A percentile compares a stretch with the other conserved stretches of the same genome.
phyloP scores from a whole-genome alignment of 1,140 invertebrate species.

The Bombus sibiricus region DNA sequence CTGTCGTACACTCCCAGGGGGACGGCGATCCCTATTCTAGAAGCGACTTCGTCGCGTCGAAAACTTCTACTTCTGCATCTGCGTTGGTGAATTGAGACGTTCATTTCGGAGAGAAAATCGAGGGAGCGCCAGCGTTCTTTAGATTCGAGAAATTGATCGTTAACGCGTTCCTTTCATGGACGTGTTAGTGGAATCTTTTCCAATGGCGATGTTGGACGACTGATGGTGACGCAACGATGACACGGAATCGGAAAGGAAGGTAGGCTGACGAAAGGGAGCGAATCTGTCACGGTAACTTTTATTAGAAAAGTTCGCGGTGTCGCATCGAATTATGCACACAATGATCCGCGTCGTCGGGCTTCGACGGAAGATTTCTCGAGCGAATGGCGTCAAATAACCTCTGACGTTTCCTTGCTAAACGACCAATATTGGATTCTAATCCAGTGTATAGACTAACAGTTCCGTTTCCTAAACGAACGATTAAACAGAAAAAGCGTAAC shows the following conservation, averaged over 20 bases:
- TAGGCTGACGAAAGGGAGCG: not conserved
- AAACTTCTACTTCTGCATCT: not conserved
- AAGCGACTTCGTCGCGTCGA: not conserved
- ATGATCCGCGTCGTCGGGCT: constrained; percentile 10
- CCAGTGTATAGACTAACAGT: not conserved
- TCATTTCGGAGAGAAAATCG: not conserved
- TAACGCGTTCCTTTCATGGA: not conserved
- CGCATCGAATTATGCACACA: constrained; percentile 61
- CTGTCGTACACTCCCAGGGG: no score
- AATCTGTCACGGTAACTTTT: constrained; percentile 69
- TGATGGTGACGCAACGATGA: not conserved
- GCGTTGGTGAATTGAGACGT: not conserved
- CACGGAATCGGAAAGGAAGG: not conserved
- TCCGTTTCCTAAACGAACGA: not conserved
- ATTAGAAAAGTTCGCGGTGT: constrained; percentile 73
- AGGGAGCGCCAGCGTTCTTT: not conserved
- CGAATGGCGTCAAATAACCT: not conserved
- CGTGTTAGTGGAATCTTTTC: not conserved
- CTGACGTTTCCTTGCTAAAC: not conserved
- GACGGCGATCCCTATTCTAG: no score
- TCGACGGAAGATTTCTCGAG: not conserved
- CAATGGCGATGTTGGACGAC: no score
- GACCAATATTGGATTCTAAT: not conserved
- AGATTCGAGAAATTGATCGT: not conserved
- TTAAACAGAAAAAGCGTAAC: no score